Conservation (phyloP, 92 coral and sea anemone genomes). For the Porites divaricata region DNA sequence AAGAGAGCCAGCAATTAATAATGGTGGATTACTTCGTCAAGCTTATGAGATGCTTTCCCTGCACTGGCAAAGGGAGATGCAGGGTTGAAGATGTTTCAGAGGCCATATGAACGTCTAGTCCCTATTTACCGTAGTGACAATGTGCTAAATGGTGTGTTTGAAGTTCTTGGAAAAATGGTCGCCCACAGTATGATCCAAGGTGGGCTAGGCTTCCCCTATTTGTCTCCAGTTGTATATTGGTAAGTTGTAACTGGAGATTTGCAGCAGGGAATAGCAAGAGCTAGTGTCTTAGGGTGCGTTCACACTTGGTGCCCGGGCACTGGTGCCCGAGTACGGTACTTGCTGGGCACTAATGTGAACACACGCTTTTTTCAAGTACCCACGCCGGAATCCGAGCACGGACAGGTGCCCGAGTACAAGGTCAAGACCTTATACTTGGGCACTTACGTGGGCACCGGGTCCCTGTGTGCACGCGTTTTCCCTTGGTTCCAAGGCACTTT, state of each 20-base stretch:
- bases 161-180: slow-evolving; percentile 59
- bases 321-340: too few species aligned
- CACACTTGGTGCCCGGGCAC: too few species aligned
- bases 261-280: slow-evolving; percentile 48
- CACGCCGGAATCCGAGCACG: too few species aligned
- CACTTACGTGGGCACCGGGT: too few species aligned
- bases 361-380: too few species aligned
- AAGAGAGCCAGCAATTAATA: slow-evolving; percentile 53
- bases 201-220: slow-evolving; percentile 66
- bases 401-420: too few species aligned
- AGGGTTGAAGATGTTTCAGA: slow-evolving; percentile 45
- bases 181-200: slow-evolving; percentile 51
- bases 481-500: too few species aligned
- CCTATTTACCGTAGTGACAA: slow-evolving; percentile 52
- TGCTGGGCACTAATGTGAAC: too few species aligned
- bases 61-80: slow-evolving; percentile 23
- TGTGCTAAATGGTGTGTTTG: slow-evolving; percentile 43
- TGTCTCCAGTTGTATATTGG: slow-evolving; percentile 56
- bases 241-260: slow-evolving; percentile 61
- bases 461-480: too few species aligned
- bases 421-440: too few species aligned
- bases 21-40: slow-evolving; percentile 56
- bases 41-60: slow-evolving; percentile 30
- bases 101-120: slow-evolving; percentile 32
- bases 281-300: slow-evolving; percentile 37